phyloP scores from a whole-genome alignment of 92 coral and sea anemone genomes.

The Heteractis magnifica region DNA sequence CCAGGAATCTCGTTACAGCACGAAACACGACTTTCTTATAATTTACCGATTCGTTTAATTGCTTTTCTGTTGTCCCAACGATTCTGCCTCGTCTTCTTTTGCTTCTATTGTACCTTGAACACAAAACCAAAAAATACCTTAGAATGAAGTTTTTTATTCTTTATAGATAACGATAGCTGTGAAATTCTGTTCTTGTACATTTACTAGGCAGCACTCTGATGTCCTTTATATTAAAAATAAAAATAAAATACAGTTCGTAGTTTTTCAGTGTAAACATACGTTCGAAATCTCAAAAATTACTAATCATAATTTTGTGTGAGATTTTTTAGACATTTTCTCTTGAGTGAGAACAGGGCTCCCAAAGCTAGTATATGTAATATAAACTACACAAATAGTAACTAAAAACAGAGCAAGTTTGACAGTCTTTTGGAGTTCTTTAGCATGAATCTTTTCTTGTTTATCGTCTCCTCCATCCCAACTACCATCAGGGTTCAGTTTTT shows the following conservation, averaged over 20 bases:
- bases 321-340: not conserved
- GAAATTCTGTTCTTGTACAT: too few species aligned
- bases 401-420: slow-evolving; percentile 47
- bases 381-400: slow-evolving; percentile 49
- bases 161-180: not conserved
- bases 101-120: not conserved
- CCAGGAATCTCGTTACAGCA: not conserved
- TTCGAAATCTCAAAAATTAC: not conserved
- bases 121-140: not conserved
- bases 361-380: slow-evolving; percentile 46
- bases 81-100: not conserved
- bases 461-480: slow-evolving; percentile 80
- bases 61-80: not conserved
- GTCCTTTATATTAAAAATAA: too few species aligned
- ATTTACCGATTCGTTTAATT: not conserved
- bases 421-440: slow-evolving; percentile 65
- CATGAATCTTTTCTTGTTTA: slow-evolving; percentile 62
- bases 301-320: not conserved
- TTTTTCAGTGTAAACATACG: slow-evolving; percentile 18
- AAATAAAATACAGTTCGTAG: not conserved
- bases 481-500: slow-evolving; percentile 60
- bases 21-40: not conserved
- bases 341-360: slow-evolving; percentile 8
- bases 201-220: too few species aligned
- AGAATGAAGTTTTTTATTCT: not conserved